Percentiles rank a stretch among this genome's conserved stretches.
These are phyloP conservation scores for Callipepla squamata DNA, from an alignment of 2,113 vertebrate species.

Conservation along the genomic window DNA sequence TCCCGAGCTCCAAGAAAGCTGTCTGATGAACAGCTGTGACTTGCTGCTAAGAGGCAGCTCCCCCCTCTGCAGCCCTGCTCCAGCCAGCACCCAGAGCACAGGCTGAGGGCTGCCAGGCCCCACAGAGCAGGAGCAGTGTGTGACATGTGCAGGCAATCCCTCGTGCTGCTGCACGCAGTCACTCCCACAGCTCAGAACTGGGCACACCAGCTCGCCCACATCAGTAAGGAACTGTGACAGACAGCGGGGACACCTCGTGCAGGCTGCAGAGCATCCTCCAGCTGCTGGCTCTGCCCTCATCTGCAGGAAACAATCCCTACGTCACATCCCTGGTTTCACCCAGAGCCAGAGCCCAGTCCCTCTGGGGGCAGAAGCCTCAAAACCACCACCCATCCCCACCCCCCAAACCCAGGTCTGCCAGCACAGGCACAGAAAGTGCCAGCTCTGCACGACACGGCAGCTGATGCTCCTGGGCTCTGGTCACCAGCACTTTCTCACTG, in stretches of 20 bases:
- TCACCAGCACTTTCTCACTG: not conserved
- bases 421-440: not conserved
- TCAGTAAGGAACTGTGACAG: rapidly evolving
- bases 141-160: not conserved
- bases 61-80: no score
- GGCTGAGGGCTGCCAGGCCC: not conserved
- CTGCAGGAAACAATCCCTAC: rapidly evolving
- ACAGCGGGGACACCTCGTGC: not conserved
- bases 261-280: not conserved
- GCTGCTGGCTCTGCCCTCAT: rapidly evolving
- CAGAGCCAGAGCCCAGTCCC: rapidly evolving
- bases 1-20: not conserved
- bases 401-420: not conserved
- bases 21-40: not conserved
- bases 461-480: not conserved
- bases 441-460: not conserved
- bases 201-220: rapidly evolving
- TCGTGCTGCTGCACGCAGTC: rapidly evolving
- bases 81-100: no score
- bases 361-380: not conserved
- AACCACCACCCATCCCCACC: not conserved
- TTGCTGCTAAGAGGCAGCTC: not conserved
- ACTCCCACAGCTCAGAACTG: not conserved
- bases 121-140: not conserved
- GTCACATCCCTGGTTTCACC: not conserved